A percentile compares a stretch with the other conserved stretches of the same genome.
phyloP scores from a whole-genome alignment of 2,113 vertebrate species.

The Pungitius pungitius region DNA sequence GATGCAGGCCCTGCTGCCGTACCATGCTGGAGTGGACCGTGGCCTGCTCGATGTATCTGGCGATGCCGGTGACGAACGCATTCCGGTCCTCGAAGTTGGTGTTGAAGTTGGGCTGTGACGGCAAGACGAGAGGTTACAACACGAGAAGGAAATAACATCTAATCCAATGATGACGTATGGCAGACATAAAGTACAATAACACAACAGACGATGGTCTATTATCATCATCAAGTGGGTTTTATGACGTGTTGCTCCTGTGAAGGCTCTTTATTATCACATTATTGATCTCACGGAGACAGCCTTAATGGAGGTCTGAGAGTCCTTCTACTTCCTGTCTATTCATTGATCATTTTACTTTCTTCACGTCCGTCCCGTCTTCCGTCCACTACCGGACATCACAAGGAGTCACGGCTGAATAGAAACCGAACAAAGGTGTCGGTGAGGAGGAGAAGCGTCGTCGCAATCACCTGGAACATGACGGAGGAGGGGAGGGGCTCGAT shows the following conservation, averaged over 20 bases:
- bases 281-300: too few relatives aligned
- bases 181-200: too few relatives aligned
- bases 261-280: too few relatives aligned
- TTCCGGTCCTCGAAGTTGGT: conserved; percentile 99
- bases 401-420: too few relatives aligned
- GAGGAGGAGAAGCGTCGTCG: not conserved
- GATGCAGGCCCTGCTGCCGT: conserved; percentile 33
- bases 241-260: too few relatives aligned
- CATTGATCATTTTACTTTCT: not conserved
- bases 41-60: conserved; percentile 97
- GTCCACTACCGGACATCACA: not conserved
- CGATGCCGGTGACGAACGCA: conserved; percentile 98
- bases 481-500: conserved; percentile 97
- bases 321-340: not conserved
- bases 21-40: conserved; percentile 98
- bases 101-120: conserved; percentile 94
- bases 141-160: too few relatives aligned
- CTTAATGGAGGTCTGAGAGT: not conserved
- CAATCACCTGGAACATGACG: conserved; percentile 91
- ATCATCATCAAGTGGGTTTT: too few relatives aligned
- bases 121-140: conserved; percentile 17
- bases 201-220: too few relatives aligned
- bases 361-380: not conserved
- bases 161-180: too few relatives aligned
- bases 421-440: too few relatives aligned